Percentiles rank a stretch among this genome's conserved stretches.
These are phyloP conservation scores for Yoshiicerus persimilis DNA, from an alignment of 1,140 invertebrate genomes.

Conservation along the genomic window DNA sequence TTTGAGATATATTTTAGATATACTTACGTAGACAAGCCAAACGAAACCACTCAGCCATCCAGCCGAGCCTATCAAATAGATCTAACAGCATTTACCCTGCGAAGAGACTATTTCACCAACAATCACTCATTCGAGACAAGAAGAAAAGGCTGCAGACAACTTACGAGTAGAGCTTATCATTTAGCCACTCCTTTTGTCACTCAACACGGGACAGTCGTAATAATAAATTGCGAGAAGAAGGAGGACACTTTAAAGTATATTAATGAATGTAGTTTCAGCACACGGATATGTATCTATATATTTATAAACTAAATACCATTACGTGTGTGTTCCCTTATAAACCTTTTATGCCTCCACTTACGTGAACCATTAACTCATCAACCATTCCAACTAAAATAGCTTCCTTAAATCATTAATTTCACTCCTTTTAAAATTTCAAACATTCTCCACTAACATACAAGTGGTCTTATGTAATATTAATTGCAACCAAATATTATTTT, in stretches of 20 bases:
- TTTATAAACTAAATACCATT: not conserved
- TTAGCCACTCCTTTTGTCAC: not conserved
- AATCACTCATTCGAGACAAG: conserved; percentile 10
- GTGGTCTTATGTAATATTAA: no score
- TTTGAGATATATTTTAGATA: not conserved
- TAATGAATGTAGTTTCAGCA: not conserved
- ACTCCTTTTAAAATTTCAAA: not conserved
- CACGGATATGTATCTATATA: not conserved
- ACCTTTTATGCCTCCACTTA: not conserved
- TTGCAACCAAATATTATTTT: no score
- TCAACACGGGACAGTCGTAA: not conserved
- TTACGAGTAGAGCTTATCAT: not conserved
- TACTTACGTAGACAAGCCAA: not conserved
- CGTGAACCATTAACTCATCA: not conserved
- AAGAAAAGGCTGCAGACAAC: not conserved
- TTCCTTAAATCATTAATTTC: not conserved
- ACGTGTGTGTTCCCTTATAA: no score
- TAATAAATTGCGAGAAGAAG: not conserved
- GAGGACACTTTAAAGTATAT: not conserved
- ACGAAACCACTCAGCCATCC: not conserved
- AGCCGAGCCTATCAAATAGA: not conserved
- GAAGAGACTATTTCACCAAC: not conserved
- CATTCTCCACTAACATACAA: no score
- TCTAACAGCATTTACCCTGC: not conserved
- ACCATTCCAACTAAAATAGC: not conserved